Evolutionary conservation across 2,797 vertebrate species (phyloP).

Genomic region (Distichodus sexfasciatus): DNA sequence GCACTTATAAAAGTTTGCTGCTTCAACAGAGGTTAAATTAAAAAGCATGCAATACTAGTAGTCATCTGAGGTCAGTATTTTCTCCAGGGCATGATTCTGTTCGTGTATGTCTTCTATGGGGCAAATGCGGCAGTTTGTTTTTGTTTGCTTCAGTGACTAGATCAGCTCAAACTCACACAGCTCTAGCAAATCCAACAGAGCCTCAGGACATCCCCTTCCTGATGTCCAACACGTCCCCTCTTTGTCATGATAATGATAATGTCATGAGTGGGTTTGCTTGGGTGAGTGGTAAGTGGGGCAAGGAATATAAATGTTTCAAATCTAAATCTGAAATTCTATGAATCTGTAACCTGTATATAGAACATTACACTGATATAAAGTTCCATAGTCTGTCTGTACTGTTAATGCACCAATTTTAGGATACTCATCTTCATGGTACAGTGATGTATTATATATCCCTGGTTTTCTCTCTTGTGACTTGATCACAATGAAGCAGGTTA

Average conservation of each 20-base stretch:
- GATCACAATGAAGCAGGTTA: too few species aligned
- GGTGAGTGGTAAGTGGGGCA: too few species aligned
- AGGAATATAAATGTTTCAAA: too few species aligned
- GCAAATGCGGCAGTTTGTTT: slow-evolving; percentile 25
- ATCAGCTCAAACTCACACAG: slow-evolving; percentile 13
- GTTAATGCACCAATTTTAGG: background rate
- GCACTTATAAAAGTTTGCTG: background rate
- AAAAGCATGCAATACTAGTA: slow-evolving; percentile 2
- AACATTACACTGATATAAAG: too few species aligned
- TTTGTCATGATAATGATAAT: background rate
- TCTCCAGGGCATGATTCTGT: slow-evolving; percentile 9
- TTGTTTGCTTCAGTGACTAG: slow-evolving; percentile 10
- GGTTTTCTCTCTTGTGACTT: slow-evolving; percentile 5
- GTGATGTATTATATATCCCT: background rate
- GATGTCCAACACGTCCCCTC: background rate
- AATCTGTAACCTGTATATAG: too few species aligned
- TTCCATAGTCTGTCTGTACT: too few species aligned
- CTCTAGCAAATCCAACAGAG: slow-evolving; percentile 8
- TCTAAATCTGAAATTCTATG: too few species aligned
- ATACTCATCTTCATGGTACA: background rate
- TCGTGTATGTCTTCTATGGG: slow-evolving; percentile 15
- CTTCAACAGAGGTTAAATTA: slow-evolving; percentile 7
- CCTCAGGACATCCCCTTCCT: background rate
- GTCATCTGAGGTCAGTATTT: slow-evolving; percentile 35
- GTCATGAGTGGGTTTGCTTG: background rate